phyloP scores from a whole-genome alignment of 2,888 invertebrate species.

The Asteroscopus sphinx region DNA sequence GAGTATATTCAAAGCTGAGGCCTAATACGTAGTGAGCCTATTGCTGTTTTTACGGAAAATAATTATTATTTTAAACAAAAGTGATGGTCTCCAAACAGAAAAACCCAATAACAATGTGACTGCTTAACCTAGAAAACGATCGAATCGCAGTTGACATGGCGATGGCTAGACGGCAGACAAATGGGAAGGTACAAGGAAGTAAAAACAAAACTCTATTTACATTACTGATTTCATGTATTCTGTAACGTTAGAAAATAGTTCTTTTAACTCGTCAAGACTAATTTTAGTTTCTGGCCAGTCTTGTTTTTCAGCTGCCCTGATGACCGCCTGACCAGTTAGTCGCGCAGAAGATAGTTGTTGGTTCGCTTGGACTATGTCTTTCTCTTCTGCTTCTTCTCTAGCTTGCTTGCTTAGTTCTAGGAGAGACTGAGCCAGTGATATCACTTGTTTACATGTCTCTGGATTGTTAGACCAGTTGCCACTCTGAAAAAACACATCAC shows the following conservation, averaged over 20 bases:
- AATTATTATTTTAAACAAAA: too few species aligned
- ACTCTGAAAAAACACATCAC: conserved; percentile 66
- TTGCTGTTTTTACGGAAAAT: too few species aligned
- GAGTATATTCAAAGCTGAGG: too few species aligned
- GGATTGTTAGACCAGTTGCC: conserved; percentile 90
- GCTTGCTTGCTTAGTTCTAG: conserved; percentile 90
- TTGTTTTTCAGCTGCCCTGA: conserved; percentile 84
- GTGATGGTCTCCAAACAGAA: too few species aligned
- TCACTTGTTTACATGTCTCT: conserved; percentile 90
- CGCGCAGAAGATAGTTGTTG: conserved; percentile 90
- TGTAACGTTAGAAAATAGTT: conserved; percentile 72
- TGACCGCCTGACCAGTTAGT: conserved; percentile 89
- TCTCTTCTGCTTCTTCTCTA: conserved; percentile 79
- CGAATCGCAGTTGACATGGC: background rate
- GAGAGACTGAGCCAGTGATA: conserved; percentile 90
- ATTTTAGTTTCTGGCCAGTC: conserved; percentile 80
- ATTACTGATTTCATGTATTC: conserved; percentile 84
- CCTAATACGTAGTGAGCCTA: too few species aligned
- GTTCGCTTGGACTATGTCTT: conserved; percentile 86
- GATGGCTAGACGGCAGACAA: background rate
- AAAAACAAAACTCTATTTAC: conserved; percentile 60
- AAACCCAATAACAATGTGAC: too few species aligned
- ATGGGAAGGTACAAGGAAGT: conserved; percentile 36
- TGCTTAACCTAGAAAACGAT: background rate
- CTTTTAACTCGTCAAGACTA: conserved; percentile 72